Base-by-base conservation (phyloP, 2,888 invertebrate genomes). In the Eupeodes luniger region DNA sequence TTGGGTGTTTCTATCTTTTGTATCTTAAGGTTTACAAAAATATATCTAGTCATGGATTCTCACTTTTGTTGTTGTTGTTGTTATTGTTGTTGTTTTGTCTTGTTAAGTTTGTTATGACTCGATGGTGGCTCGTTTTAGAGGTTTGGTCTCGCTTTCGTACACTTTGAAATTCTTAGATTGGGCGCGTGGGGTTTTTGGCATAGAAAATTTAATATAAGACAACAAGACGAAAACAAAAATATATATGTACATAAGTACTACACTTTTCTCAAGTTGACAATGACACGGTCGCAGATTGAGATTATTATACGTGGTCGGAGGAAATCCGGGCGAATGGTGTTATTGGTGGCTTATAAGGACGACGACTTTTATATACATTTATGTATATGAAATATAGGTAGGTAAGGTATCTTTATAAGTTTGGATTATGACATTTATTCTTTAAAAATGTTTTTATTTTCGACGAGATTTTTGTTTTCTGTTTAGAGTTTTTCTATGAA, bases 251-350 rank as follows among this genome's bases (percentile, higher is more conserved):
- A n/a, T 51, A 47, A 34, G 66, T 76, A 76, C 59, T 76, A 76
- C 59, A 76, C 64, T 75, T 79, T 64, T 75, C 40, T 82, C 72
- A 2, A 51, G 80, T 59, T 84, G 87, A 84, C 80, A 84, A 86
- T 80, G 83, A 86, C 79, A 87, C 75, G 83, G 83, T 34, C 79
- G 55, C 59, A 69, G 83, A 80, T 83, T 83, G 64, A 70, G 70
- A 86, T 67, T 85, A 77, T 70, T 83, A 70, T 40, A 40, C 72
- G 85, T 59, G 70, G 70, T 57, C 49, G 62, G 16, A 61, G 74
- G 55, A 75, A 61, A 78, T 51, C 66, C 64, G 72, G 72, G 19
- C 70, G 27, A 72, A 34, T 34, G 44, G 72, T 59, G 34, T 44
- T 40, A 44, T 55, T 36, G n/a, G 72, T 44, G 19, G 49, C 53